A percentile compares a stretch with the other conserved stretches of the same genome.
Evolutionary conservation across 2,797 vertebrate genomes (phyloP).

Genomic region (Macropus fuliginosus): DNA sequence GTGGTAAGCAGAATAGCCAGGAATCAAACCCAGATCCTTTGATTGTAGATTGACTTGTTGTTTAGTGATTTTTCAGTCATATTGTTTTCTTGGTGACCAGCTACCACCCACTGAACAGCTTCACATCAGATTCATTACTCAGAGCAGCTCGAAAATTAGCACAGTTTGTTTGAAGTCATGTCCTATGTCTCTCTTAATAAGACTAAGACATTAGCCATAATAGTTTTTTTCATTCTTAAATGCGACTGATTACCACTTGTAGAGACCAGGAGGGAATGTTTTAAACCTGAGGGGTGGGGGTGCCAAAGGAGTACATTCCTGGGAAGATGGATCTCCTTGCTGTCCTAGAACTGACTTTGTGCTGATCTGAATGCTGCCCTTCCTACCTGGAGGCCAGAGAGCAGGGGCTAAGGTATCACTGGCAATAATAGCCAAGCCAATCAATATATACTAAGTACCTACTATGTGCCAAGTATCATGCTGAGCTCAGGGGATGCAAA

Average conservation of each 20-base stretch:
- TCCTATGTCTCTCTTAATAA: not conserved
- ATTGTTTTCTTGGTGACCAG: not conserved
- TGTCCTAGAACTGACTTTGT: not conserved
- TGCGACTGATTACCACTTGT: not conserved
- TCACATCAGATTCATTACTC: not conserved
- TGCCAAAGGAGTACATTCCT: not conserved
- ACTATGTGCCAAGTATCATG: not conserved
- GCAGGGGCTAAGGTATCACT: not conserved
- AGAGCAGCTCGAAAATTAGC: not conserved
- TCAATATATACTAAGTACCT: not conserved
- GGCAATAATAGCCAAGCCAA: not conserved
- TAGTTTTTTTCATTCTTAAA: constrained; percentile 37
- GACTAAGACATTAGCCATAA: not conserved
- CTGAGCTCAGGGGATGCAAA: not conserved
- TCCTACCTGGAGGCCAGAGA: not conserved
- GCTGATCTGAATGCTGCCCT: not conserved
- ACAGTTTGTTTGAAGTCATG: not conserved
- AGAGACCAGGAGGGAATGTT: not conserved
- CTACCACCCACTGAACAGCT: not conserved
- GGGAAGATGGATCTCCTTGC: not conserved
- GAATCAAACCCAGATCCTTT: not conserved
- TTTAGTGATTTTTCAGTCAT: too few species aligned
- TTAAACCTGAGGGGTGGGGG: not conserved
- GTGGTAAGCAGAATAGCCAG: not conserved
- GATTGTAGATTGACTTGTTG: not conserved